Percentiles rank a stretch among this genome's conserved stretches.
Evolutionary conservation across 1,140 invertebrate species (phyloP).

Genomic region (Temnothorax longispinosus): DNA sequence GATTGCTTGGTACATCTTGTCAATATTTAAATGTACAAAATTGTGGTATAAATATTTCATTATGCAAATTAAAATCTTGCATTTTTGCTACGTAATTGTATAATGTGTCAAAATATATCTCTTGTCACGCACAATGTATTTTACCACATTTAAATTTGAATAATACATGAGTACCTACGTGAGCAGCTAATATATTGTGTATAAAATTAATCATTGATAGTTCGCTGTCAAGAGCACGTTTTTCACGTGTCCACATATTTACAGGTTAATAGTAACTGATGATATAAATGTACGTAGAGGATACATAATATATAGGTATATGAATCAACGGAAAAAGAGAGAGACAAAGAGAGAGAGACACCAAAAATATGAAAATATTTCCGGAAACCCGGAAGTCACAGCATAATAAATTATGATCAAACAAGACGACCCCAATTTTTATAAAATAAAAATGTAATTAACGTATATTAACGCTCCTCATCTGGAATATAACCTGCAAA

Average conservation of each 20-base stretch:
- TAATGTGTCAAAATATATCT: neutral
- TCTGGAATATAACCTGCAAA: neutral
- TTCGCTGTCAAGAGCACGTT: neutral
- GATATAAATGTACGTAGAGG: neutral
- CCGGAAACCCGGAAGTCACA: neutral
- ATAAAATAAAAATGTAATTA: neutral
- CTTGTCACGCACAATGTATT: neutral
- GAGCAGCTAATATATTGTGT: neutral
- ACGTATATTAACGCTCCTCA: neutral
- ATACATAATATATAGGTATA: neutral
- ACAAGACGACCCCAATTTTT: neutral
- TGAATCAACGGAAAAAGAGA: neutral
- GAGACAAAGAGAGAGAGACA: neutral
- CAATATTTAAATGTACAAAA: neutral
- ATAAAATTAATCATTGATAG: conserved; percentile 41
- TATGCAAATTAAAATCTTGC: neutral
- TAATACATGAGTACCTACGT: neutral
- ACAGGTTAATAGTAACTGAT: conserved; percentile 36
- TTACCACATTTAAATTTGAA: neutral
- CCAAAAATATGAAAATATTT: conserved; percentile 4
- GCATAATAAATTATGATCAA: neutral
- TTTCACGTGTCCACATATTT: neutral
- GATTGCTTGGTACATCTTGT: neutral
- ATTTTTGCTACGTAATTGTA: neutral
- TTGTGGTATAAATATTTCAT: neutral